Percentiles rank a stretch among this genome's conserved stretches.
Conservation (phyloP, 2,113 vertebrate species). For the Oxyura jamaicensis region DNA sequence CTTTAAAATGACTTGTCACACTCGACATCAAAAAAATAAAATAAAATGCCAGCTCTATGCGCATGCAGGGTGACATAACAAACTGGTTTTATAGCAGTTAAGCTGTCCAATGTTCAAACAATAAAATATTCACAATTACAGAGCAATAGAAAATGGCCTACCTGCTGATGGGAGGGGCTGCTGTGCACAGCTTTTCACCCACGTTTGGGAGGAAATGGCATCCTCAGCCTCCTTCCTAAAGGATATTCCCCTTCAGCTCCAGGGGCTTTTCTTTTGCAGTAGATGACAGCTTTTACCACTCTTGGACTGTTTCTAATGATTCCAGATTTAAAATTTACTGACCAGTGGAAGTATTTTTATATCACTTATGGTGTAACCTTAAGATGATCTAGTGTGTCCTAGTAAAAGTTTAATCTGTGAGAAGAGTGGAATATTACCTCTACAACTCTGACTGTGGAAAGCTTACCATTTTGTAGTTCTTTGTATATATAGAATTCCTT, state of each 20-base stretch:
- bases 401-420: neutral
- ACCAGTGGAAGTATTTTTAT: neutral
- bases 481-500: neutral
- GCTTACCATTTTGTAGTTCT: neutral
- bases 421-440: neutral
- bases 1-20: neutral
- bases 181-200: neutral
- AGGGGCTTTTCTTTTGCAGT: neutral
- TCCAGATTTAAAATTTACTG: neutral
- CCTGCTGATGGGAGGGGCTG: constrained; percentile 7
- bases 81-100: neutral
- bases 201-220: neutral
- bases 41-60: neutral
- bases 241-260: neutral
- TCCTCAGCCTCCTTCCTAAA: neutral
- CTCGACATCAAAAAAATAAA: neutral
- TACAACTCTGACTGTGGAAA: neutral
- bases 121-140: constrained; percentile 49
- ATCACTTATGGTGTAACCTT: neutral
- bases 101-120: constrained; percentile 43
- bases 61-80: neutral
- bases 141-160: neutral
- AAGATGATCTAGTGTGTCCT: neutral
- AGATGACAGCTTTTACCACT: neutral
- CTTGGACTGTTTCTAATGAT: neutral